Base-by-base conservation (phyloP, 2,888 invertebrate species). In the Griposia aprilina region DNA sequence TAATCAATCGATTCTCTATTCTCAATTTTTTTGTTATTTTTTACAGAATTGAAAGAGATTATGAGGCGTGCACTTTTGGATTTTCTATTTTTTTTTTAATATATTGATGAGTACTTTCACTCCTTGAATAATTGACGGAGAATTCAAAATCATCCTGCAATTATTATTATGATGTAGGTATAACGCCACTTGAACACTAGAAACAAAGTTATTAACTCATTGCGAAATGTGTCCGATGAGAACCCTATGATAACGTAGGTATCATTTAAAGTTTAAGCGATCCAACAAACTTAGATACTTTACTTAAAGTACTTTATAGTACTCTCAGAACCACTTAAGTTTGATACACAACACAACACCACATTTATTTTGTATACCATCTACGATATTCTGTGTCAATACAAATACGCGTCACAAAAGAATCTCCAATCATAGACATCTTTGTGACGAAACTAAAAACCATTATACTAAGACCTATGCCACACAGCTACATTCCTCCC, bases 401-500 rank as follows among this genome's bases (percentile, higher is more conserved):
- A 84, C 80, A 86, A 83, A 81, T 78, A 83, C 68, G 70, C 62
- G 76, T 78, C 80, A 83, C 87, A 87, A 87, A 87, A 78, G 86
- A 86, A 84, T 86, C 80, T 84, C 80, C 86, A 84, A 87, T 88
- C 87, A 86, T 87, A 86, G 80, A 78, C 84, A 85, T 86, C 83
- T 81, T 84, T 87, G 81, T 80, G 79, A 67, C 67, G 72, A 74
- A 84, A 87, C 82, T 78, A 79, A 81, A 78, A 68, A 65, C 86
- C 81, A 79, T 73, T 80, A 57, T 62, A 66, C 30, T 6, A 57
- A 69, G 84, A 81, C 11, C 84, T 63, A n/a, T 65, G 30, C 26
- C 79, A 63, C 66, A 72, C 30, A 74, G 70, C 71, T 30, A 67
- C 36, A 52, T 63, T 30, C 68, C 41, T 36, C 36, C n/a, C 1